Conservation (phyloP, 2,797 vertebrate genomes). For the Cheirogaleus major region DNA sequence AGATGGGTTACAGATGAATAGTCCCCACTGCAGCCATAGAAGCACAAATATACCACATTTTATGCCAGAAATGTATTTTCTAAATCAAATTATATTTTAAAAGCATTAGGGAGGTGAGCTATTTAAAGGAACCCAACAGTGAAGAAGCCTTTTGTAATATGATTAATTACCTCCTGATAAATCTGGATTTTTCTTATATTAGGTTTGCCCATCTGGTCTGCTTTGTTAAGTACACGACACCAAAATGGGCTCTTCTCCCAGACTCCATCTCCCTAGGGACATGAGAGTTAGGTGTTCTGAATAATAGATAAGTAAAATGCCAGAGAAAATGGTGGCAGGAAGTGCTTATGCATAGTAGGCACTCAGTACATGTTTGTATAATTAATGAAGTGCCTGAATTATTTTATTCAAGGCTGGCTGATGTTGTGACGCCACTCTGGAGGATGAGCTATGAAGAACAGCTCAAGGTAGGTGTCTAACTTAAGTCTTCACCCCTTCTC, state of each 20-base stretch:
- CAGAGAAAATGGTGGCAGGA: neutral
- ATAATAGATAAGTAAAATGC: neutral
- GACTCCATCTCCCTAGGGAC: neutral
- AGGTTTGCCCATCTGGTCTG: constrained; percentile 62
- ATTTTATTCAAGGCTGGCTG: constrained; percentile 83
- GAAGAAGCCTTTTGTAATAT: constrained; percentile 65
- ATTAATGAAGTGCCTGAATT: neutral
- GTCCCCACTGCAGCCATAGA: constrained; percentile 13
- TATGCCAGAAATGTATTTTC: constrained; percentile 57
- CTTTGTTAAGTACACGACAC: constrained; percentile 59
- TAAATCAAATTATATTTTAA: constrained; percentile 68
- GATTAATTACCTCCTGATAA: constrained; percentile 68
- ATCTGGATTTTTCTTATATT: constrained; percentile 65
- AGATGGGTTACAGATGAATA: constrained; percentile 48
- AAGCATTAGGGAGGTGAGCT: constrained; percentile 55
- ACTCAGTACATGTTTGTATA: neutral
- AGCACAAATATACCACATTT: constrained; percentile 60
- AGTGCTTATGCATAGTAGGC: neutral
- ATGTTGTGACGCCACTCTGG: constrained; percentile 91
- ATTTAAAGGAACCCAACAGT: constrained; percentile 60
- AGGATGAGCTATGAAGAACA: constrained; percentile 91
- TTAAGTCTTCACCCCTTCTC: neutral
- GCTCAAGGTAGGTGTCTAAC: constrained; percentile 82
- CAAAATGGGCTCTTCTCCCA: constrained; percentile 58
- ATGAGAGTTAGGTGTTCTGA: constrained; percentile 42